Evolutionary conservation across 2,113 vertebrate genomes (phyloP), one percentile per base, ranked within the genome.

Genomic region (Sander vitreus): DNA sequence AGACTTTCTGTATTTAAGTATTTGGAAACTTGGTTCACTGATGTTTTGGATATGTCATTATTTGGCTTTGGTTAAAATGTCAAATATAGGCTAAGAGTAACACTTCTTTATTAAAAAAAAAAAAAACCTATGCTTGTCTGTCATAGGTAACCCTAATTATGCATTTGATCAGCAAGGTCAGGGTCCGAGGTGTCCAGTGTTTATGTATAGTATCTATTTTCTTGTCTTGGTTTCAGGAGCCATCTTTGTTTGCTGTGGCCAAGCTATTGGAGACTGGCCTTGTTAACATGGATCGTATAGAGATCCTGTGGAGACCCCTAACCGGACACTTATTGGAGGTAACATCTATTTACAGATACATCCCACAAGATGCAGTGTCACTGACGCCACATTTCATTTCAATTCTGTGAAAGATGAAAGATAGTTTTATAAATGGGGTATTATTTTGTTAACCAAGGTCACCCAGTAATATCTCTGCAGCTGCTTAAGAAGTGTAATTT

Each of bases 281-380:
- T 7, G 98, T 99, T 80, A 99, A 99, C 92, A 99, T 99, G 98
- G 97, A 96, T 77, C 97, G 98, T 79, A 99, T 99, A 78, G 97
- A 99, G 90, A 98, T 99, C 93, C 94, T 99, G 33, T 99, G 98
- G 98, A 96, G 98, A 88, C 98, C 98, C 64, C 91, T 99, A 74
- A 99, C 98, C 0, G 98, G 98, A 64, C 98, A 99, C 94, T 93
- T 99, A 53, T 92, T 99, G 78, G 98, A 99, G 98, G 98, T 99
- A 96, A 84, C 25, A 2, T 45, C 23, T 66, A 25, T 53, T 50
- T 27, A 15, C 0, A 60, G 19, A 23, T 12, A 13, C 39, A 45
- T 12, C 58, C 43, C n/a, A 58, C 10, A 3, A 9, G 6, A 9
- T 47, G 39, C 58, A 66, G 13, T 12, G 13, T n/a, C n/a, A 16